Conservation (phyloP, 2,888 invertebrate genomes). For the Lochmaea capreae region DNA sequence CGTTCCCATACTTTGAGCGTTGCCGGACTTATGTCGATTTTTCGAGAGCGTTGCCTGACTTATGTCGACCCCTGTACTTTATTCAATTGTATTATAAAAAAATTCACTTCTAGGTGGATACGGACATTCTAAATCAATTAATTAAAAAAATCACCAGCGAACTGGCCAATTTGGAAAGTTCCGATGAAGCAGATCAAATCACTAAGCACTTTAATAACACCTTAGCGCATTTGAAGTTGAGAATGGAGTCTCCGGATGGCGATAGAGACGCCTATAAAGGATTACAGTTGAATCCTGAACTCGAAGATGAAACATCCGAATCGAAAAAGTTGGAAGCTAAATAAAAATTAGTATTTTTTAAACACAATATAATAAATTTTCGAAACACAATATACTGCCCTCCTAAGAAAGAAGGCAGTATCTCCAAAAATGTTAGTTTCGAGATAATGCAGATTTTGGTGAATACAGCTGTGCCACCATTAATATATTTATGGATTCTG, state of each 20-base stretch:
- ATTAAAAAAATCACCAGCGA: conserved; percentile 94
- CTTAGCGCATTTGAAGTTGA: conserved; percentile 81
- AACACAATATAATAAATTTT: too few species aligned
- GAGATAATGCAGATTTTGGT: too few species aligned
- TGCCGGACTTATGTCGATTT: too few species aligned
- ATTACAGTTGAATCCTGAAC: conserved; percentile 57
- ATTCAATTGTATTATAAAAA: not conserved
- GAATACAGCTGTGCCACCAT: too few species aligned
- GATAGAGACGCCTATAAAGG: conserved; percentile 76
- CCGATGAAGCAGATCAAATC: conserved; percentile 97
- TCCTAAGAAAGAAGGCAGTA: too few species aligned
- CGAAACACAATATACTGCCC: too few species aligned
- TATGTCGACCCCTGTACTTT: too few species aligned
- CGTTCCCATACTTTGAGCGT: too few species aligned
- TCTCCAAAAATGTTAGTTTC: too few species aligned
- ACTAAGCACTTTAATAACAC: conserved; percentile 95
- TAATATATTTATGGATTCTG: too few species aligned
- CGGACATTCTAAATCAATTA: conserved; percentile 69
- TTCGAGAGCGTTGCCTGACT: too few species aligned
- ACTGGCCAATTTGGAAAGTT: conserved; percentile 91
- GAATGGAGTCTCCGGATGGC: conserved; percentile 73
- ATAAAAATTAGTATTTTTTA: not conserved
- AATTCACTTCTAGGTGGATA: conserved; percentile 55
- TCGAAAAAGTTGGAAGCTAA: conserved; percentile 24
- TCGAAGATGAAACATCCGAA: conserved; percentile 34